These are phyloP conservation scores for Entosphenus tridentatus DNA, from an alignment of 2,113 vertebrate genomes.

Conservation along the genomic window DNA sequence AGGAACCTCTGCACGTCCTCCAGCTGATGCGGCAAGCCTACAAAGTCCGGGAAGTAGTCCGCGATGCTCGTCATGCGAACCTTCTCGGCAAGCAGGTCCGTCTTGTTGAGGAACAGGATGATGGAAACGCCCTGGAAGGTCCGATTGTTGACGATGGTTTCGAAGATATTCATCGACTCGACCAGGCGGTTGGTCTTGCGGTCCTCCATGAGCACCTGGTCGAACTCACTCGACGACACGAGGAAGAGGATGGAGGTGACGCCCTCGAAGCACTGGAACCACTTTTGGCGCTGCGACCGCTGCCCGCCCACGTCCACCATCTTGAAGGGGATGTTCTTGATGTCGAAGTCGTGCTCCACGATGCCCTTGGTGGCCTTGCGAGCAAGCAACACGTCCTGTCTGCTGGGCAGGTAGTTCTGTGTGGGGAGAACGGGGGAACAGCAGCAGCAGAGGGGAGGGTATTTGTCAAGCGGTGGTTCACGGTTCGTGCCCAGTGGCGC, in stretches of 20 bases:
- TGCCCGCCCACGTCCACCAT: slow-evolving; percentile 95
- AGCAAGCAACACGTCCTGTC: slow-evolving; percentile 75
- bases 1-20: slow-evolving; percentile 70
- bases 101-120: slow-evolving; percentile 96
- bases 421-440: slow-evolving; percentile 6
- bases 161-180: slow-evolving; percentile 95
- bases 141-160: slow-evolving; percentile 97
- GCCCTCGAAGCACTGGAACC: slow-evolving; percentile 94
- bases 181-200: slow-evolving; percentile 69
- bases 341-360: slow-evolving; percentile 83
- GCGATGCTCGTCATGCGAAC: slow-evolving; percentile 57
- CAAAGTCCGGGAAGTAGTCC: slow-evolving; percentile 77
- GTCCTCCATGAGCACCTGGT: slow-evolving; percentile 94
- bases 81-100: slow-evolving; percentile 74
- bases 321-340: slow-evolving; percentile 93
- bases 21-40: slow-evolving; percentile 46
- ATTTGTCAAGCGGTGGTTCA: too few relatives aligned
- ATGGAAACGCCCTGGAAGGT: slow-evolving; percentile 87
- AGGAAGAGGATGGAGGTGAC: slow-evolving; percentile 93
- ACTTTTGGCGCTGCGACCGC: slow-evolving; percentile 81
- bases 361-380: slow-evolving; percentile 89
- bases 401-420: slow-evolving; percentile 70
- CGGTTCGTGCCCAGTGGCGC: too few relatives aligned
- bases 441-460: neutral
- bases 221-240: slow-evolving; percentile 81